phyloP scores from a whole-genome alignment of 2,113 vertebrate species.

The Copsychus sechellarum region DNA sequence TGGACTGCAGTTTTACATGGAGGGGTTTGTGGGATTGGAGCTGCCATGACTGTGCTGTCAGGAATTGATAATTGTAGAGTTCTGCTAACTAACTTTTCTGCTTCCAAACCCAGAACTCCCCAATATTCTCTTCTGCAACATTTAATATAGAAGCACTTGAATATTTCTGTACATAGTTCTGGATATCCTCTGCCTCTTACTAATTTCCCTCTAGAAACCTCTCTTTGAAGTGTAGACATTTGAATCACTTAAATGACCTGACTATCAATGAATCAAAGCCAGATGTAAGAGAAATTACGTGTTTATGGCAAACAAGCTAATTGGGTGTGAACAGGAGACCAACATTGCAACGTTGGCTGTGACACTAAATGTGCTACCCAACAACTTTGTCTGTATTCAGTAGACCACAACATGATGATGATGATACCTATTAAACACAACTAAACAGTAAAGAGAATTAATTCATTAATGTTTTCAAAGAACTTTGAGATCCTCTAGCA shows the following conservation, averaged over 20 bases:
- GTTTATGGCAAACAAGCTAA: slow-evolving; percentile 17
- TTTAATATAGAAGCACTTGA: neutral
- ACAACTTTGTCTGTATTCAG: slow-evolving; percentile 13
- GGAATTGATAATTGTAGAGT: neutral
- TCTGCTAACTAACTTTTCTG: neutral
- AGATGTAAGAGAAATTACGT: neutral
- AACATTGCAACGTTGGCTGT: neutral
- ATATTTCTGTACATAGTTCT: neutral
- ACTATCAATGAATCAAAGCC: neutral
- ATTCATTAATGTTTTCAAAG: slow-evolving; percentile 47
- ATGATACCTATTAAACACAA: slow-evolving; percentile 23
- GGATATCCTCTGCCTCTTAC: neutral
- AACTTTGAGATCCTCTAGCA: slow-evolving; percentile 5
- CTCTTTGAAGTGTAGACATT: neutral
- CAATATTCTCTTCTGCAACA: neutral
- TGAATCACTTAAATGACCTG: neutral
- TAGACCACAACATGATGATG: slow-evolving; percentile 6
- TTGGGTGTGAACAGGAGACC: neutral
- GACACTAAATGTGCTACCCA: neutral
- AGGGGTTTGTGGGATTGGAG: neutral
- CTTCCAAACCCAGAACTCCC: neutral
- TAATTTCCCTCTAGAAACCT: neutral
- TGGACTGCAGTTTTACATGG: neutral
- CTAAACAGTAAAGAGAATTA: neutral
- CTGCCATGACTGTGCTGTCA: neutral